Evolutionary conservation across 2,797 vertebrate genomes (phyloP).

Genomic region (Tragelaphus oryx): DNA sequence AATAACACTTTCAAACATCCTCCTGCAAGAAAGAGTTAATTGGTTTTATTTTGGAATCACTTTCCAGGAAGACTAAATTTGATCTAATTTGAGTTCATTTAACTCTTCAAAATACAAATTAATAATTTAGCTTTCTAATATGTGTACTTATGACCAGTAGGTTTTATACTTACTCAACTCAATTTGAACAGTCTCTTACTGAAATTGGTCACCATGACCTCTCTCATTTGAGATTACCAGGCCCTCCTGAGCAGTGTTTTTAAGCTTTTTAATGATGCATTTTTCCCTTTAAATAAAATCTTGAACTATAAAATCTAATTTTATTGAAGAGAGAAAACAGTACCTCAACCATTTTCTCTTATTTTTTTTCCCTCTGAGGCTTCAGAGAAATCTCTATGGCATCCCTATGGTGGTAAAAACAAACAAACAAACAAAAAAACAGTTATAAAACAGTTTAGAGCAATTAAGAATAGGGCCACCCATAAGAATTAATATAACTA

Average conservation of each 20-base stretch:
- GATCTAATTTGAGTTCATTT: background rate
- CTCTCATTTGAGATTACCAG: background rate
- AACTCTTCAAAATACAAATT: background rate
- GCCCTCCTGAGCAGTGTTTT: background rate
- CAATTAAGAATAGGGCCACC: background rate
- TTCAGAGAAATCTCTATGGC: background rate
- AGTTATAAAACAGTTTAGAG: background rate
- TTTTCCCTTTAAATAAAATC: background rate
- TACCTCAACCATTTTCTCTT: background rate
- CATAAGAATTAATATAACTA: background rate
- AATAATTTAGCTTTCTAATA: background rate
- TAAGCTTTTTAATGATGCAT: background rate
- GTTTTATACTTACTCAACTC: background rate
- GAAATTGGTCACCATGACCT: background rate
- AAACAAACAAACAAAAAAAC: background rate
- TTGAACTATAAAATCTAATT: conserved; percentile 17
- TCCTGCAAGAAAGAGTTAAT: background rate
- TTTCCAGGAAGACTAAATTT: background rate
- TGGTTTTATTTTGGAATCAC: background rate
- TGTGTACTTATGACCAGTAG: background rate
- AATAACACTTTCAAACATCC: background rate
- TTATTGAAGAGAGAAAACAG: background rate
- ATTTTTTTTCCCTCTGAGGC: background rate
- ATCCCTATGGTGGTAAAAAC: background rate
- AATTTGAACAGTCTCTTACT: background rate